Evolutionary conservation across 2,888 invertebrate genomes (phyloP).

Genomic region (Phyllotreta cruciferae): DNA sequence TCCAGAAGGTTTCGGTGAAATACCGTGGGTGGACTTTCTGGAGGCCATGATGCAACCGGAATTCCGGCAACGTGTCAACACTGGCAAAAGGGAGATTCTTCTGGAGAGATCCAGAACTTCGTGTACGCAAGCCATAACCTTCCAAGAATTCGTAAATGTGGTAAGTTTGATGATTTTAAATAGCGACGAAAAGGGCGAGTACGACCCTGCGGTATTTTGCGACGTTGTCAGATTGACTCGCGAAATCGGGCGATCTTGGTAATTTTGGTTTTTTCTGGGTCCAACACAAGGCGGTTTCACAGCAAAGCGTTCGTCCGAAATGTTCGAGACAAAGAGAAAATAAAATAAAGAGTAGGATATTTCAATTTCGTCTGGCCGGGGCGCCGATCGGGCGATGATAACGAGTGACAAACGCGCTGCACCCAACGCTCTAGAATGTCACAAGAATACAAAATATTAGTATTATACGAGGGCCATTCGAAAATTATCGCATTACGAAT

Average conservation of each 20-base stretch:
- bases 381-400: constrained; percentile 65
- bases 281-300: too few species aligned
- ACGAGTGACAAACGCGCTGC: constrained; percentile 60
- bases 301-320: too few species aligned
- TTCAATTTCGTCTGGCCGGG: constrained; percentile 54
- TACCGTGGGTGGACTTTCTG: constrained; percentile 85
- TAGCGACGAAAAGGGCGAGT: background rate
- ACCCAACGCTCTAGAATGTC: constrained; percentile 56
- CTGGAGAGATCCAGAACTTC: constrained; percentile 76
- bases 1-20: constrained; percentile 92
- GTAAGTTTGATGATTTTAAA: constrained; percentile 68
- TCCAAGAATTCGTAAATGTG: constrained; percentile 94
- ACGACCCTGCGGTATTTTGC: too few species aligned
- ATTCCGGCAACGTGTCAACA: constrained; percentile 56
- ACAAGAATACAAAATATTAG: constrained; percentile 57
- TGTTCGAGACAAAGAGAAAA: too few species aligned
- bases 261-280: too few species aligned
- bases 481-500: constrained; percentile 27
- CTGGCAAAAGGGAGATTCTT: constrained; percentile 65
- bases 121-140: constrained; percentile 81
- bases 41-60: constrained; percentile 68
- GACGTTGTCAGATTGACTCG: too few species aligned
- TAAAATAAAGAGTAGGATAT: background rate
- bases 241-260: too few species aligned
- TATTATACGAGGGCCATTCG: constrained; percentile 13